Evolutionary conservation across 2,888 invertebrate genomes (phyloP).

Genomic region (Tortrix viridana): DNA sequence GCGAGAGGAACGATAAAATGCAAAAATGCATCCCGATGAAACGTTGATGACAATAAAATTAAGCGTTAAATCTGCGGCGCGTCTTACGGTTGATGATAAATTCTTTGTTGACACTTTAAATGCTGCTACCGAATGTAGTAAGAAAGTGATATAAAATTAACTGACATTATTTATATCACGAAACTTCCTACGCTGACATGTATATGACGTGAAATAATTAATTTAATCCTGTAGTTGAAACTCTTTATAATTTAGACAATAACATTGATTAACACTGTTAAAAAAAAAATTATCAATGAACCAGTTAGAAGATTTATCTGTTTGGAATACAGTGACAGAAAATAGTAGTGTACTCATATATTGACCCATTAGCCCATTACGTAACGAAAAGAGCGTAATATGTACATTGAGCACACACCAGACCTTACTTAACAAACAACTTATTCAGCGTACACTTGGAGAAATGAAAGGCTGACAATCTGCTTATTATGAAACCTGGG

Average conservation of each 20-base stretch:
- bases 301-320: no score
- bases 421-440: constrained; percentile 45
- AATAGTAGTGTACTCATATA: constrained; percentile 19
- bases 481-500: constrained; percentile 25
- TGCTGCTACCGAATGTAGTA: constrained; percentile 1
- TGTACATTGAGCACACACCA: constrained; percentile 24
- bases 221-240: not conserved
- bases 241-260: no score
- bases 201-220: not conserved
- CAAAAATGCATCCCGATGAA: constrained; percentile 53
- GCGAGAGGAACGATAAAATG: constrained; percentile 48
- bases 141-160: constrained; percentile 11
- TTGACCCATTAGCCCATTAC: constrained; percentile 28
- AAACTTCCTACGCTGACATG: not conserved
- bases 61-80: constrained; percentile 49
- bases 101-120: constrained; percentile 27
- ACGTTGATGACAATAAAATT: constrained; percentile 51
- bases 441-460: constrained; percentile 43
- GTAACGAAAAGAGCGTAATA: constrained; percentile 29
- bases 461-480: constrained; percentile 42
- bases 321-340: constrained; percentile 8
- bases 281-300: not conserved
- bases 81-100: constrained; percentile 26
- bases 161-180: constrained; percentile 7
- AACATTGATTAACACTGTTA: no score